Conservation (phyloP, 2,888 invertebrate species). For the Ligdia adustata region DNA sequence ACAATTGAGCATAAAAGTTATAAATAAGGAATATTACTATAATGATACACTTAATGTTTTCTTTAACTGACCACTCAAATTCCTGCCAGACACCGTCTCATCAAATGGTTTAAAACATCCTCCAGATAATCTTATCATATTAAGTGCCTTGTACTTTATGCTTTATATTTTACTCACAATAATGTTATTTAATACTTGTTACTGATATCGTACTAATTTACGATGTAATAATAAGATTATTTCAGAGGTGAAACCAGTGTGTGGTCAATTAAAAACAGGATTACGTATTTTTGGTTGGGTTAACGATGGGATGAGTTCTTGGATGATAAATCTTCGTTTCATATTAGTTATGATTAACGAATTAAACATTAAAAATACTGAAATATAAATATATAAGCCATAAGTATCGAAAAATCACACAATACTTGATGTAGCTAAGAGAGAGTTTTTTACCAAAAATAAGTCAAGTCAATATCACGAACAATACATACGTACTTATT, state of each 20-base stretch:
- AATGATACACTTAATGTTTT: too few species aligned
- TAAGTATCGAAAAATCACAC: too few species aligned
- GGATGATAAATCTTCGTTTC: too few species aligned
- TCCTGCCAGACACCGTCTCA: not conserved
- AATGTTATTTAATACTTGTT: constrained; percentile 32
- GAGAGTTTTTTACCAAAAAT: too few species aligned
- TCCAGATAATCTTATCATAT: constrained; percentile 26
- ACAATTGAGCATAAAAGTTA: too few species aligned
- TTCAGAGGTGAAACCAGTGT: constrained; percentile 40
- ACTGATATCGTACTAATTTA: constrained; percentile 39
- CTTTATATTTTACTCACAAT: constrained; percentile 17
- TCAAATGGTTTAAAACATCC: constrained; percentile 10
- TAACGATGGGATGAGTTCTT: not conserved
- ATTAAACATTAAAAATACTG: too few species aligned
- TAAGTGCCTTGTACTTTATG: constrained; percentile 24
- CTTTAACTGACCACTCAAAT: not conserved
- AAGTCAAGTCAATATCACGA: too few species aligned
- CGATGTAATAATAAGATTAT: constrained; percentile 40
- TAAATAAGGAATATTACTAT: too few species aligned
- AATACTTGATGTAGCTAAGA: too few species aligned
- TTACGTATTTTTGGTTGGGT: constrained; percentile 22
- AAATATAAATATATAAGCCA: too few species aligned
- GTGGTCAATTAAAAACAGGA: constrained; percentile 40
- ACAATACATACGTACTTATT: too few species aligned
- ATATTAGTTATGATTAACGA: too few species aligned